Conservation (phyloP, 2,797 vertebrate species). For the Denticeps clupeoides region DNA sequence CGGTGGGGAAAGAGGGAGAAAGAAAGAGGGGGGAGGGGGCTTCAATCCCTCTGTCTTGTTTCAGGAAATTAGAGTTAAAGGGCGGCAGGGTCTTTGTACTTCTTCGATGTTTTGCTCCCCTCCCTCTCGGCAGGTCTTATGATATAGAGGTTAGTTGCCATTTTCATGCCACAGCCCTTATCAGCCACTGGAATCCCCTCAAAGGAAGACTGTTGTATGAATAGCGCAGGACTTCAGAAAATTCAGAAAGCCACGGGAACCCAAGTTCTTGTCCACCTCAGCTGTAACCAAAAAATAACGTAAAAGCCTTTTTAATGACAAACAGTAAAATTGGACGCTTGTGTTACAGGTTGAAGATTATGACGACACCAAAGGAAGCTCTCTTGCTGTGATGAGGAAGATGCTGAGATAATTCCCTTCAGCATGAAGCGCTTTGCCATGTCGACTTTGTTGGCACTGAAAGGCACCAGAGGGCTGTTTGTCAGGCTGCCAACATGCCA, state of each 20-base stretch:
- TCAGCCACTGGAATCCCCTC: not conserved
- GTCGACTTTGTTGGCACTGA: slow-evolving; percentile 41
- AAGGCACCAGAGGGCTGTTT: slow-evolving; percentile 1
- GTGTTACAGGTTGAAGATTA: no score
- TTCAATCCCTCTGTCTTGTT: slow-evolving; percentile 49
- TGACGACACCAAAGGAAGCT: no score
- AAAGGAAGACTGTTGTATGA: not conserved
- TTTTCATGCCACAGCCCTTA: slow-evolving; percentile 1
- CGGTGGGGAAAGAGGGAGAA: slow-evolving; percentile 13
- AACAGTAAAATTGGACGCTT: no score
- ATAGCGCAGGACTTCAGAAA: no score
- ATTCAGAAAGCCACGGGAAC: no score
- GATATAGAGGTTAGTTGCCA: not conserved
- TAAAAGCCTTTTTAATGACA: no score
- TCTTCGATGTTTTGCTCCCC: not conserved
- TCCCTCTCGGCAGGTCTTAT: not conserved
- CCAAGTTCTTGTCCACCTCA: no score
- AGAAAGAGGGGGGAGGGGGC: slow-evolving; percentile 14
- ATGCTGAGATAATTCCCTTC: slow-evolving; percentile 42
- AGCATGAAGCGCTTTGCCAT: slow-evolving; percentile 46
- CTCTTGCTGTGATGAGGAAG: not conserved
- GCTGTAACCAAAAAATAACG: no score
- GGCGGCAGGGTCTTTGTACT: slow-evolving; percentile 28
- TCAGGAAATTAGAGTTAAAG: slow-evolving; percentile 57
- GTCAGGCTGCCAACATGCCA: slow-evolving; percentile 14